Conservation (phyloP, 2,113 vertebrate genomes). For the Pygathrix nemaeus region DNA sequence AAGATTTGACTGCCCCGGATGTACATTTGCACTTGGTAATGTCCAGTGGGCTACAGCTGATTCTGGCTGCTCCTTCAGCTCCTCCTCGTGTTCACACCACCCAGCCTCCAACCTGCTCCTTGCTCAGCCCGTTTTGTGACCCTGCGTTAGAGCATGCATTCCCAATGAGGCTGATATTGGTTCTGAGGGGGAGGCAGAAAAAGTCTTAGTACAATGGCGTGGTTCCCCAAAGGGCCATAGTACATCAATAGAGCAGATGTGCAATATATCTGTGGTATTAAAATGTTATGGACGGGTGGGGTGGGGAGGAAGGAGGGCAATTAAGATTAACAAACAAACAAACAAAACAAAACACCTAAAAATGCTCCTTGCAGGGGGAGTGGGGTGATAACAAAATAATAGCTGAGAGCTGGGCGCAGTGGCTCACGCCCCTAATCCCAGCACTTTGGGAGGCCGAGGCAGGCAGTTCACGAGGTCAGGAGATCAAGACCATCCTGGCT, state of each 20-base stretch:
- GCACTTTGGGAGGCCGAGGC: too few relatives aligned
- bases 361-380: neutral
- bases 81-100: neutral
- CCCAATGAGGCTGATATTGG: neutral
- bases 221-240: neutral
- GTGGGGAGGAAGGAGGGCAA: neutral
- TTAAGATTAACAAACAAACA: neutral
- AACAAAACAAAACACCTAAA: neutral
- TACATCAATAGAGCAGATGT: neutral
- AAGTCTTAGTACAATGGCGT: neutral
- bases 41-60: neutral
- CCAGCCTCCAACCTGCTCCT: neutral
- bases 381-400: neutral
- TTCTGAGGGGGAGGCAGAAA: neutral
- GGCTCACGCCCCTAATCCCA: too few relatives aligned
- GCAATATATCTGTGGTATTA: neutral
- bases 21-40: neutral
- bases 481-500: too few relatives aligned
- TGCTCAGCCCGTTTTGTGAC: neutral
- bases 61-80: neutral
- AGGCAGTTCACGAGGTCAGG: too few relatives aligned
- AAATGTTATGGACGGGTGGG: neutral
- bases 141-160: neutral
- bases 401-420: fast-evolving
- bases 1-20: neutral